Evolutionary conservation across 2,888 invertebrate species (phyloP).

Genomic region (Subacronicta megacephala): DNA sequence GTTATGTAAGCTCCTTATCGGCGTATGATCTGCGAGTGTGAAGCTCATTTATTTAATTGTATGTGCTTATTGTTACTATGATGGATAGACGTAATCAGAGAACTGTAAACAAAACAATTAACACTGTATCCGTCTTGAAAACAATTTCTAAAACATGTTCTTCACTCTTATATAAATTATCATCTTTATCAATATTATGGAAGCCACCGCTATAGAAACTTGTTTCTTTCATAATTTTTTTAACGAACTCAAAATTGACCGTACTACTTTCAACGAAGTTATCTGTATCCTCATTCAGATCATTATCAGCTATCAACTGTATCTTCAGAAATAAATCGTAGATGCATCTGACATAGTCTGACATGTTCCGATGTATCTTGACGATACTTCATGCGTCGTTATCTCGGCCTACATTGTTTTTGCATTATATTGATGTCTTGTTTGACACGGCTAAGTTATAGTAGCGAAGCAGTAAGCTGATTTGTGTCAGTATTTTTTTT

Average conservation of each 20-base stretch:
- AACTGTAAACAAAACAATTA: too few relatives aligned
- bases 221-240: not conserved
- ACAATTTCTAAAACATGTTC: too few relatives aligned
- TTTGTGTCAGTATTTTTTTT: conserved; percentile 7
- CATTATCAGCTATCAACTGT: conserved; percentile 20
- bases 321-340: conserved; percentile 40
- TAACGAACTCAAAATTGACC: not conserved
- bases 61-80: too few relatives aligned
- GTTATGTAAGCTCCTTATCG: too few relatives aligned
- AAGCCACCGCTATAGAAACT: not conserved
- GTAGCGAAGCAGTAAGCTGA: conserved; percentile 6
- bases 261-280: not conserved
- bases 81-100: too few relatives aligned
- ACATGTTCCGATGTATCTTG: conserved; percentile 34
- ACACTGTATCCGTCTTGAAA: too few relatives aligned
- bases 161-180: too few relatives aligned
- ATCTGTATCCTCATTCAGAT: conserved; percentile 4
- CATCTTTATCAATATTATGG: too few relatives aligned
- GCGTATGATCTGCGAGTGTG: too few relatives aligned
- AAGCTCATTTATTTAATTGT: too few relatives aligned
- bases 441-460: conserved; percentile 24
- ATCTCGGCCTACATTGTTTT: conserved; percentile 44
- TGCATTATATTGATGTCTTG: conserved; percentile 36
- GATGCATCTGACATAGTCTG: conserved; percentile 25
- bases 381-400: conserved; percentile 45